These are phyloP conservation scores for Procavia capensis DNA, from an alignment of 2,113 vertebrate species.

Conservation along the genomic window DNA sequence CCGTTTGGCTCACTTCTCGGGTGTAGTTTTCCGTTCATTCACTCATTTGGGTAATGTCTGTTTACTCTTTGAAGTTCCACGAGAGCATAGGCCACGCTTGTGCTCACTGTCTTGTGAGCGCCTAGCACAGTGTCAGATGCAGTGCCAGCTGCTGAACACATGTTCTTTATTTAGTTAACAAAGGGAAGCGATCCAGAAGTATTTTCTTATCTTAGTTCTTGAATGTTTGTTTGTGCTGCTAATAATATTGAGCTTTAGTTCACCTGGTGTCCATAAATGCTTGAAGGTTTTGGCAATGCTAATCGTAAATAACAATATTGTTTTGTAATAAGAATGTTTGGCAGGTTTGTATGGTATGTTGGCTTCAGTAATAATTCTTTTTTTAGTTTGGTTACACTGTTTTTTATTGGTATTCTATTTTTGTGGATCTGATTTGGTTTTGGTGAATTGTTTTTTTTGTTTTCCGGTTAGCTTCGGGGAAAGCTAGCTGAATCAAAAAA, in stretches of 20 bases:
- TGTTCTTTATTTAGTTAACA: not conserved
- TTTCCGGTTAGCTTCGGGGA: not conserved
- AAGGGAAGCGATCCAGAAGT: conserved; percentile 47
- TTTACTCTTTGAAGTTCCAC: not conserved
- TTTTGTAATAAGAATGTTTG: conserved; percentile 74
- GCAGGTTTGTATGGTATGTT: conserved; percentile 74
- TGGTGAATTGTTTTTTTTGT: conserved; percentile 56
- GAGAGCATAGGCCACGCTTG: not conserved
- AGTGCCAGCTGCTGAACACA: not conserved
- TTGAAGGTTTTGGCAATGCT: conserved; percentile 74
- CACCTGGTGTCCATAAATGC: conserved; percentile 70
- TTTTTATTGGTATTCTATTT: conserved; percentile 75
- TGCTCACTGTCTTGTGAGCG: not conserved
- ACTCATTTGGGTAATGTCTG: not conserved
- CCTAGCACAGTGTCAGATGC: not conserved
- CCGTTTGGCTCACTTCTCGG: not conserved
- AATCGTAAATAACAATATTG: conserved; percentile 71
- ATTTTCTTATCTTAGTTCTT: conserved; percentile 91
- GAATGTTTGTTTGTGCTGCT: conserved; percentile 57
- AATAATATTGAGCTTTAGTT: conserved; percentile 65
- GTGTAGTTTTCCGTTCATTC: not conserved
- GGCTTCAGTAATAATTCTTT: conserved; percentile 76
- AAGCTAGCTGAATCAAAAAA: conserved; percentile 50
- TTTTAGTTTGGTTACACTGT: conserved; percentile 72
- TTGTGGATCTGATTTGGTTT: conserved; percentile 57